These are phyloP conservation scores for Pygocentrus nattereri DNA, from an alignment of 2,797 vertebrate species.

Conservation along the genomic window DNA sequence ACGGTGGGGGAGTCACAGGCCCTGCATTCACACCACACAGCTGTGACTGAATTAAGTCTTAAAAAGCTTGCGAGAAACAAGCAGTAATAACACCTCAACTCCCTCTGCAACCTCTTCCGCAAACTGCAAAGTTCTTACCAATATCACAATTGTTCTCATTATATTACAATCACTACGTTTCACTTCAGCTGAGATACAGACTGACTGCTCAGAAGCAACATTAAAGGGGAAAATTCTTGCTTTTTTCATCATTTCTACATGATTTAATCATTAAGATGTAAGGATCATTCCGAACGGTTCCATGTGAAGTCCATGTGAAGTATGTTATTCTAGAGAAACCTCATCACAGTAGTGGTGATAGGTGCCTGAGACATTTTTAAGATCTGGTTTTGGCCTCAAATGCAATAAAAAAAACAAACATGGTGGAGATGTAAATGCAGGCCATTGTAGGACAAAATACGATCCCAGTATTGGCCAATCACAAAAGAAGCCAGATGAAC, in stretches of 20 bases:
- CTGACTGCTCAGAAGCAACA: neutral
- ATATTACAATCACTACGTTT: neutral
- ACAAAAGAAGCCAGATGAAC: no score
- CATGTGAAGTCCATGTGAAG: neutral
- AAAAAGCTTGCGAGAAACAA: neutral
- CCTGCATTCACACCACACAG: slow-evolving; percentile 29
- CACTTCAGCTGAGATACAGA: neutral
- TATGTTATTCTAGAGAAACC: neutral
- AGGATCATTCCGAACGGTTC: neutral
- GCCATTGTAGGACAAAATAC: no score
- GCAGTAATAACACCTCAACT: neutral
- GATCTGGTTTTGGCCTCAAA: neutral
- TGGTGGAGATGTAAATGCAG: no score
- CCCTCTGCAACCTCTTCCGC: neutral
- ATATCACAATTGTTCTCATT: neutral
- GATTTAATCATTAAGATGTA: neutral
- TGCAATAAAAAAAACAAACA: no score
- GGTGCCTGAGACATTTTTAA: neutral
- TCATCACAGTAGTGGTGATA: neutral
- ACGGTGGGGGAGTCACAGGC: neutral
- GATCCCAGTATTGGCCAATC: no score
- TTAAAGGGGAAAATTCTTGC: neutral
- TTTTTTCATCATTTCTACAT: neutral
- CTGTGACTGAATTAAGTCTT: slow-evolving; percentile 16
- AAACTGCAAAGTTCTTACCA: neutral